Evolutionary conservation across 2,888 invertebrate species (phyloP).

Genomic region (Scelioninae gen. 2): DNA sequence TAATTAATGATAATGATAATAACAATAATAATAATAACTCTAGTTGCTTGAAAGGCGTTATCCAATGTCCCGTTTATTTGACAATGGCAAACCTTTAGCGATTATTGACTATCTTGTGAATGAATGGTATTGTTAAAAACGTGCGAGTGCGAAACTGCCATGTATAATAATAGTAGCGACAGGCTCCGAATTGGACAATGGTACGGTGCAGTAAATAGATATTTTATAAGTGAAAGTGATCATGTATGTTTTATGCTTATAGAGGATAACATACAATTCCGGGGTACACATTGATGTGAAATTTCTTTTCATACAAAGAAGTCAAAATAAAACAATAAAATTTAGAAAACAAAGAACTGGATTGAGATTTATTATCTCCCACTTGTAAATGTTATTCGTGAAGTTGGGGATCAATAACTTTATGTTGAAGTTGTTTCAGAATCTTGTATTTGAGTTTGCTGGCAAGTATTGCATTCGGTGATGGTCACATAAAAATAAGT

Average conservation of each 20-base stretch:
- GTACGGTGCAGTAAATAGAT: slow-evolving; percentile 67
- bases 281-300: slow-evolving; percentile 66
- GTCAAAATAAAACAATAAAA: slow-evolving; percentile 38
- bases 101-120: slow-evolving; percentile 52
- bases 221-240: slow-evolving; percentile 74
- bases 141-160: slow-evolving; percentile 67
- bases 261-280: slow-evolving; percentile 71
- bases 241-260: slow-evolving; percentile 73
- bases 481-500: slow-evolving; percentile 56
- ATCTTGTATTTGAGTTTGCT: slow-evolving; percentile 58
- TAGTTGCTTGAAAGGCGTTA: slow-evolving; percentile 48
- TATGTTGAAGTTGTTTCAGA: slow-evolving; percentile 52
- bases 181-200: slow-evolving; percentile 58
- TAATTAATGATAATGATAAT: slow-evolving; percentile 44
- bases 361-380: neutral
- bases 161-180: slow-evolving; percentile 64
- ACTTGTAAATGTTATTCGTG: slow-evolving; percentile 1
- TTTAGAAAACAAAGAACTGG: slow-evolving; percentile 23
- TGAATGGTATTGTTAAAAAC: slow-evolving; percentile 62
- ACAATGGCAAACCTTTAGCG: slow-evolving; percentile 42
- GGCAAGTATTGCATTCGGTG: slow-evolving; percentile 57
- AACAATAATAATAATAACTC: slow-evolving; percentile 45
- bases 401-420: slow-evolving; percentile 51
- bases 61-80: slow-evolving; percentile 44
- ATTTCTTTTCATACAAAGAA: slow-evolving; percentile 24